These are phyloP conservation scores for Simalia tracyae DNA, from an alignment of 2,797 vertebrate species.

Conservation along the genomic window DNA sequence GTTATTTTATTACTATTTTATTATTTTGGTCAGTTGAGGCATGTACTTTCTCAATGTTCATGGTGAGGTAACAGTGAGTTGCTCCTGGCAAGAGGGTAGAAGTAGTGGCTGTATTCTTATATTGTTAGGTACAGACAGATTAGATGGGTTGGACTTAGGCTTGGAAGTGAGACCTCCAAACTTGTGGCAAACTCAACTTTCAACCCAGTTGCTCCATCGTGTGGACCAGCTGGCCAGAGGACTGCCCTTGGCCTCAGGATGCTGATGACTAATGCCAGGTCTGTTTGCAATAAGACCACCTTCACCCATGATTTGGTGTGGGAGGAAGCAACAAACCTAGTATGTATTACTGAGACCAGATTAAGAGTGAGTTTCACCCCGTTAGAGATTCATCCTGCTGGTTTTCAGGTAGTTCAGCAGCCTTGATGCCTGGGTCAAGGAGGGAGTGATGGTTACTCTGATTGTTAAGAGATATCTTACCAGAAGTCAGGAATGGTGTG, in stretches of 20 bases:
- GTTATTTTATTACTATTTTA: background rate
- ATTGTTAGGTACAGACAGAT: background rate
- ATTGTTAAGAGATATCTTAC: too few species aligned
- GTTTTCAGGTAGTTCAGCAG: too few species aligned
- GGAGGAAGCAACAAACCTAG: too few species aligned
- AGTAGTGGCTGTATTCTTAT: background rate
- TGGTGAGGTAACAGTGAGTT: background rate
- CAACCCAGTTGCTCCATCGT: background rate
- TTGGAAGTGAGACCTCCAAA: background rate
- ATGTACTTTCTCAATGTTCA: background rate
- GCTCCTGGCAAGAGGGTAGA: background rate
- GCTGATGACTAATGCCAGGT: too few species aligned
- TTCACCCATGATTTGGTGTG: too few species aligned
- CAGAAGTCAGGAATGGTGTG: too few species aligned
- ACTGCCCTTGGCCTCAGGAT: background rate
- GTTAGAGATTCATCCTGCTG: too few species aligned
- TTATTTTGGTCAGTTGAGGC: background rate
- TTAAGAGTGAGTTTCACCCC: too few species aligned
- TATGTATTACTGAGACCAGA: too few species aligned
- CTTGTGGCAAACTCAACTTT: background rate
- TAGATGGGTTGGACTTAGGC: background rate
- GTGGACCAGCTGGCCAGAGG: background rate
- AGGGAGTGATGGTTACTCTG: too few species aligned
- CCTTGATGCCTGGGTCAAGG: too few species aligned
- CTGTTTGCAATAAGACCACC: too few species aligned